Evolutionary conservation across 2,797 vertebrate genomes (phyloP), one percentile per base, ranked within the genome.

Genomic region (Halcyon chelicuti): DNA sequence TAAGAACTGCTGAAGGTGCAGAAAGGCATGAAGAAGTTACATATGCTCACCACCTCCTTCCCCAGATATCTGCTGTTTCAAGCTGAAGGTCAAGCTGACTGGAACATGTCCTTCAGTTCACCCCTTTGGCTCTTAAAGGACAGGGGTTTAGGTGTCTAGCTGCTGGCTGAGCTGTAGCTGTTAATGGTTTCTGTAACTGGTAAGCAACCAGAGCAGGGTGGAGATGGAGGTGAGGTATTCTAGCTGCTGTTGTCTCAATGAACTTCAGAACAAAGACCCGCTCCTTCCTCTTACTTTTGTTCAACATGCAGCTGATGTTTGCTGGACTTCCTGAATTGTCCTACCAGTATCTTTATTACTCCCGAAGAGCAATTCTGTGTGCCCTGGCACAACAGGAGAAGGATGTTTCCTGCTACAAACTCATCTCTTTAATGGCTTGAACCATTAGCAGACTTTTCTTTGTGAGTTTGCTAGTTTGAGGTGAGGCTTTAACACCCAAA

Each of bases 201-300:
- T 57, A 14, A 37, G 68, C 39, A 66, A 7, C 44, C 52, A 25
- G n/a, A 60, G n/a, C n/a, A 66, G 54, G 28, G 10, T 60, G 39
- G 61, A 74, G 46, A 23, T 46, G 16, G 15, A 67, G 54, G 33
- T 46, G 54, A 11, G 28, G 12, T 0, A 4, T 60, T 52, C 44
- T 39, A 60, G 44, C 39, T 60, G 18, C 52, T 60, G 44, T 44
- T n/a, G 19, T n/a, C 61, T 33, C 28, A 28, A 6, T n/a, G 61
- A 39, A 46, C 19, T 60, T 44, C 14, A 26, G 63, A 49, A 28
- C 0, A 1, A 37, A 15, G 52, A 37, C 37, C 51, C 1, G 0
- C 5, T 55, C 40, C 57, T 63, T 70, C 55, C 14, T 62, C 15
- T 57, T 70, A 11, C 18, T 76, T 62, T 13, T 7, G 8, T 4